A percentile compares a stretch with the other conserved stretches of the same genome.
Conservation (phyloP, 2,113 vertebrate genomes). For the Loxodonta africana region DNA sequence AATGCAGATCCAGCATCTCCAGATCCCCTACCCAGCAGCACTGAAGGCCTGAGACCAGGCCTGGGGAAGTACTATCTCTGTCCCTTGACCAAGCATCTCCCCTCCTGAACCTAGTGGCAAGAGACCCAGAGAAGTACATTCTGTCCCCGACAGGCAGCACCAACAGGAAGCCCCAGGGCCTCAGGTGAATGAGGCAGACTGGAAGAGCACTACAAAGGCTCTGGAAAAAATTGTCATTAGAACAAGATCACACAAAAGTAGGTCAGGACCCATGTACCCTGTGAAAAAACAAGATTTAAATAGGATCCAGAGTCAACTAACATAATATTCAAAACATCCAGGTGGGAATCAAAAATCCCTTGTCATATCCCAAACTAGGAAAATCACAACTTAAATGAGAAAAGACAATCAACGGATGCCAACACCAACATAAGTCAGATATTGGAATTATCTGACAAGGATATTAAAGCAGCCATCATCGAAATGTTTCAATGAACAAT, state of each 20-base stretch:
- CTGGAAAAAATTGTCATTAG: constrained; percentile 52
- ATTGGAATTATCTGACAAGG: constrained; percentile 40
- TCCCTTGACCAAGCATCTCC: neutral
- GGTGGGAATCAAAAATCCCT: constrained; percentile 51
- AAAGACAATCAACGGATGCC: constrained; percentile 21
- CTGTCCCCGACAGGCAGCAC: neutral
- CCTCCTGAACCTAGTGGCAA: neutral
- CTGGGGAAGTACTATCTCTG: neutral
- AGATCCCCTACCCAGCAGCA: neutral
- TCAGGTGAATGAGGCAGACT: constrained; percentile 20
- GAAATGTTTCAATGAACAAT: constrained; percentile 61
- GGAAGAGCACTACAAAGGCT: neutral
- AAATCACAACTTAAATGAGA: constrained; percentile 48
- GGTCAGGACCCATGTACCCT: neutral
- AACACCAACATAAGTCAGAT: constrained; percentile 34
- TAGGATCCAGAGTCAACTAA: constrained; percentile 32
- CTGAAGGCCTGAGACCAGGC: neutral
- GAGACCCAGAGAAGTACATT: neutral
- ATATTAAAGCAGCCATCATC: constrained; percentile 59
- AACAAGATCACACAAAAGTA: neutral
- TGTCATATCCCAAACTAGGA: constrained; percentile 39
- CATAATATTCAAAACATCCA: constrained; percentile 37
- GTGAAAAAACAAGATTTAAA: constrained; percentile 50
- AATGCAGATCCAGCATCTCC: neutral
- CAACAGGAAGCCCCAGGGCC: neutral